A percentile compares a stretch with the other conserved stretches of the same genome.
Evolutionary conservation across 2,797 vertebrate genomes (phyloP).

Genomic region (Hypotaenidia okinawae): DNA sequence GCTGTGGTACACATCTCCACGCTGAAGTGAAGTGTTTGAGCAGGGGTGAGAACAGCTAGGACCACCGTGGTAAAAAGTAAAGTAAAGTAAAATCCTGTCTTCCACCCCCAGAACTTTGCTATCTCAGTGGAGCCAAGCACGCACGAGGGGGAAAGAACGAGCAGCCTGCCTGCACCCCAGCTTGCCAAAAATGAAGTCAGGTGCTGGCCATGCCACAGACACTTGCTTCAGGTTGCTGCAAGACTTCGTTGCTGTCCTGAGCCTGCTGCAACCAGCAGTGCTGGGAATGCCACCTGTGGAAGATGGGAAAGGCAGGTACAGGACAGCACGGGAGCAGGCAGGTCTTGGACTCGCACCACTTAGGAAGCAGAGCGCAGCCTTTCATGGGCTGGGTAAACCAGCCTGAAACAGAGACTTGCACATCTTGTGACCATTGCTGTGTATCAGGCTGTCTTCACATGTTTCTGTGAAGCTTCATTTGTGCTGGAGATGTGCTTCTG

Average conservation of each 20-base stretch:
- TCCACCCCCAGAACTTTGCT: background rate
- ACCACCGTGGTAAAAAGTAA: background rate
- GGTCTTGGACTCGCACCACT: background rate
- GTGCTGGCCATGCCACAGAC: background rate
- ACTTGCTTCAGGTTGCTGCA: rapidly evolving
- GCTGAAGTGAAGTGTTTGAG: background rate
- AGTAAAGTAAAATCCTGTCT: background rate
- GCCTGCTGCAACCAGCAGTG: background rate
- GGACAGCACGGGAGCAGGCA: background rate
- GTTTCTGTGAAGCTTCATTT: background rate
- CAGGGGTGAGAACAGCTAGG: background rate
- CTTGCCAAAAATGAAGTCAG: background rate
- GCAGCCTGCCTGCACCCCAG: background rate
- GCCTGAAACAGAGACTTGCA: rapidly evolving
- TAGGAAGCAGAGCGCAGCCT: background rate
- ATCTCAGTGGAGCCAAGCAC: background rate
- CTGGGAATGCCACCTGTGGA: background rate
- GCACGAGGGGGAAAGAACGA: background rate
- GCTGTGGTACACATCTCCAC: background rate
- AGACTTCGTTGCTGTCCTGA: rapidly evolving
- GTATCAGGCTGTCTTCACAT: rapidly evolving
- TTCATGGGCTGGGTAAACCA: background rate
- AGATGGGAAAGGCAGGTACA: background rate
- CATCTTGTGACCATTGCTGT: rapidly evolving
- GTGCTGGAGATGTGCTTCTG: background rate